These are phyloP conservation scores for Bostrychus sinensis DNA, from an alignment of 2,113 vertebrate genomes.

Conservation along the genomic window DNA sequence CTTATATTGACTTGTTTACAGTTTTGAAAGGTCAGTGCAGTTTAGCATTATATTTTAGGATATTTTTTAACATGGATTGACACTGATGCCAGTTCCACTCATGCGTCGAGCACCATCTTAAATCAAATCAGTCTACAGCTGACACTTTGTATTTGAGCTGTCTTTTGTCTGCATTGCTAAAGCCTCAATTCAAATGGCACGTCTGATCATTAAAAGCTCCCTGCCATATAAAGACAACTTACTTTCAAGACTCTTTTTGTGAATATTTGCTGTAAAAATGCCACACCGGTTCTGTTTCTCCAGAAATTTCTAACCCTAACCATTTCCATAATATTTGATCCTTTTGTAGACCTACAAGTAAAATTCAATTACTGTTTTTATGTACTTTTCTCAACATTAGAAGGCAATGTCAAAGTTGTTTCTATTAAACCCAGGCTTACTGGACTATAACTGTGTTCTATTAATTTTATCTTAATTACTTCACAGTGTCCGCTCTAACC, in stretches of 20 bases:
- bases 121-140: slow-evolving; percentile 11
- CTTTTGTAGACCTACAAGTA: slow-evolving; percentile 23
- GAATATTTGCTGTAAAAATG: neutral
- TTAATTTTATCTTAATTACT: slow-evolving; percentile 79
- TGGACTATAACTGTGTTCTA: slow-evolving; percentile 68
- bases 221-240: neutral
- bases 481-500: slow-evolving; percentile 60
- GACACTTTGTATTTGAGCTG: neutral
- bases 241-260: neutral
- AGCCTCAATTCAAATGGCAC: neutral
- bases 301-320: slow-evolving; percentile 11
- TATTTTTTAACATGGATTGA: slow-evolving; percentile 10
- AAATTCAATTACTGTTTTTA: slow-evolving; percentile 53
- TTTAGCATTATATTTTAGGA: slow-evolving; percentile 8
- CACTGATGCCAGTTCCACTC: neutral
- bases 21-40: slow-evolving; percentile 22
- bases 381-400: slow-evolving; percentile 52
- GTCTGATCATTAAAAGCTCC: neutral
- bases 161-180: neutral
- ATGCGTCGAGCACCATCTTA: slow-evolving; percentile 11
- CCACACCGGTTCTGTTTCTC: neutral
- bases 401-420: slow-evolving; percentile 46
- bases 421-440: slow-evolving; percentile 69
- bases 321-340: slow-evolving; percentile 11
- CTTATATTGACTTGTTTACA: slow-evolving; percentile 49